Evolutionary conservation across 2,888 invertebrate genomes (phyloP).

Genomic region (Xestia xanthographa): DNA sequence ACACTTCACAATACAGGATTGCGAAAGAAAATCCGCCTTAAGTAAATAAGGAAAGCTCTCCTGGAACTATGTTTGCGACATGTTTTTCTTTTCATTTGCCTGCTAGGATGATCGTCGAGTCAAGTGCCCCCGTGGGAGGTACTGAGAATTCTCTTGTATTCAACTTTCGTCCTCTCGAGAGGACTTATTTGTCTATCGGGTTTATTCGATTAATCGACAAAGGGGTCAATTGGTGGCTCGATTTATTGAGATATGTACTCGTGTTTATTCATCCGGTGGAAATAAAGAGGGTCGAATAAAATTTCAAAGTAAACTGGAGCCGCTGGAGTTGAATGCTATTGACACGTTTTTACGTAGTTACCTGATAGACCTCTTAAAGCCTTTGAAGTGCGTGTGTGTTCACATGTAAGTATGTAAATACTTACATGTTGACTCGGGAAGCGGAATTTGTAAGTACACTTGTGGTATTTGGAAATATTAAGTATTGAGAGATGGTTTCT

Average conservation of each 20-base stretch:
- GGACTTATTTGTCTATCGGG: slow-evolving; percentile 68
- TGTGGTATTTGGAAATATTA: slow-evolving; percentile 12
- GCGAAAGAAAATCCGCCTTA: slow-evolving; percentile 51
- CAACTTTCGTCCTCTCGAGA: slow-evolving; percentile 32
- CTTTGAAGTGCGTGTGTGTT: slow-evolving; percentile 36
- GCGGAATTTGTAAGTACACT: slow-evolving; percentile 19
- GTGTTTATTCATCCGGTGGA: slow-evolving; percentile 65
- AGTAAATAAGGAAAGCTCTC: slow-evolving; percentile 50
- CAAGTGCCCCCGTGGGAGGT: slow-evolving; percentile 49
- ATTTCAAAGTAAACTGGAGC: slow-evolving; percentile 56
- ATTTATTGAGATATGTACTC: slow-evolving; percentile 71
- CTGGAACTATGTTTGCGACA: slow-evolving; percentile 49
- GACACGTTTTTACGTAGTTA: slow-evolving; percentile 45
- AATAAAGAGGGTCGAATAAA: slow-evolving; percentile 63
- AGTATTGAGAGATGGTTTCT: slow-evolving; percentile 7
- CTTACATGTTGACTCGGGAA: background rate
- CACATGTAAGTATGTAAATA: slow-evolving; percentile 41
- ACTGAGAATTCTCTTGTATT: slow-evolving; percentile 37
- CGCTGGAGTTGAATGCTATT: slow-evolving; percentile 39
- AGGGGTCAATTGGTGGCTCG: slow-evolving; percentile 68
- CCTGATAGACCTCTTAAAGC: slow-evolving; percentile 34
- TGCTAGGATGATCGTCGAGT: slow-evolving; percentile 54
- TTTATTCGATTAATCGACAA: slow-evolving; percentile 72
- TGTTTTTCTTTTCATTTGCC: slow-evolving; percentile 64
- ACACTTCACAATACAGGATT: slow-evolving; percentile 50